A percentile compares a stretch with the other conserved stretches of the same genome.
These are phyloP conservation scores for Blastomussa wellsi DNA, from an alignment of 92 coral and sea anemone species.

Conservation along the genomic window DNA sequence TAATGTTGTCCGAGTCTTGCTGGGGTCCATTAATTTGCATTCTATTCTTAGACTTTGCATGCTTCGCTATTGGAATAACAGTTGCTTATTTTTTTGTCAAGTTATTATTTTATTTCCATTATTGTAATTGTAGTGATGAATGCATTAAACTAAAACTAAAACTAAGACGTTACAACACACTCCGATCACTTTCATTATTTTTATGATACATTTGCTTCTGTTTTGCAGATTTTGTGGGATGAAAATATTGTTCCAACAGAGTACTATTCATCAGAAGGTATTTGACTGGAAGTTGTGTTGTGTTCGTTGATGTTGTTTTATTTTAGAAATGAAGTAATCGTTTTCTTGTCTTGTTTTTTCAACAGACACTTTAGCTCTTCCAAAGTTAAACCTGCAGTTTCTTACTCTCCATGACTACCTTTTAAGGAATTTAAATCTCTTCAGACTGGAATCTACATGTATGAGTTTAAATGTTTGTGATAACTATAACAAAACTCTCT, in stretches of 20 bases:
- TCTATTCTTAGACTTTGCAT: too few species aligned
- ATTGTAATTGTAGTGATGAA: too few species aligned
- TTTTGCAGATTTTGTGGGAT: constrained; percentile 91
- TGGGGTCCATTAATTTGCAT: too few species aligned
- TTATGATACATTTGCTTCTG: neutral
- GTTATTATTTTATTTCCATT: too few species aligned
- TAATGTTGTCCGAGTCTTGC: too few species aligned
- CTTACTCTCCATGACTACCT: constrained; percentile 95
- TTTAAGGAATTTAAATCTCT: constrained; percentile 87
- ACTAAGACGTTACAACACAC: neutral
- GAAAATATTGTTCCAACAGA: constrained; percentile 96
- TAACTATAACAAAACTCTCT: too few species aligned
- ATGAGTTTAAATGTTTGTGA: constrained; percentile 30
- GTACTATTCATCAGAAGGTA: constrained; percentile 94
- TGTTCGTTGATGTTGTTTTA: neutral
- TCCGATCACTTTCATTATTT: neutral
- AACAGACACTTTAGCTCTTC: constrained; percentile 92
- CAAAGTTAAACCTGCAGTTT: constrained; percentile 94
- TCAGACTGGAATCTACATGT: constrained; percentile 98
- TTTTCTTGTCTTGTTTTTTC: constrained; percentile 14
- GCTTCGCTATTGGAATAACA: too few species aligned
- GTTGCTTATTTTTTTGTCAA: too few species aligned
- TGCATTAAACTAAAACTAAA: too few species aligned
- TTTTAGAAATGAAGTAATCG: neutral
- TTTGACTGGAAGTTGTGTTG: neutral